These are phyloP conservation scores for Drosophila helvetica DNA, from an alignment of 2,888 invertebrate genomes.

Conservation along the genomic window DNA sequence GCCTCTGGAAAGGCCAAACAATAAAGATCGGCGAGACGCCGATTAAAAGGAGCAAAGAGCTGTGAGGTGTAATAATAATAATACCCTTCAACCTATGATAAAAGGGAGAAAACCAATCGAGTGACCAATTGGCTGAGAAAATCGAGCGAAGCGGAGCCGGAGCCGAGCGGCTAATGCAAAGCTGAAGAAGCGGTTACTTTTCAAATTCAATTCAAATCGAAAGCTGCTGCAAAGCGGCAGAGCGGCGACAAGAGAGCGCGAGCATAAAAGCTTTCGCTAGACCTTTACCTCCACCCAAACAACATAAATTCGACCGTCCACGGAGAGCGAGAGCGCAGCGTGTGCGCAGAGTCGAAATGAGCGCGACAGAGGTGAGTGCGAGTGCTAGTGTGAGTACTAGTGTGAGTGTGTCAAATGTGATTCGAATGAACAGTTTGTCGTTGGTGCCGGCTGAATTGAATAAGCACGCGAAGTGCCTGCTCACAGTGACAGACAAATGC, in stretches of 20 bases:
- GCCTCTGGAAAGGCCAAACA: constrained; percentile 1
- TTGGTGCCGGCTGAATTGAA: constrained; percentile 29
- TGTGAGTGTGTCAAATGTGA: constrained; percentile 1
- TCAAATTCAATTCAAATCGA: constrained; percentile 18
- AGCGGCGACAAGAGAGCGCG: background rate
- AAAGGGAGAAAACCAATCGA: background rate
- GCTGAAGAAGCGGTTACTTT: constrained; percentile 16
- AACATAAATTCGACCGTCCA: background rate
- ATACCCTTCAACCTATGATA: background rate
- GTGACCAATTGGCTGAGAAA: background rate
- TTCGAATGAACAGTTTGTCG: constrained; percentile 24
- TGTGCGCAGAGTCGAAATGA: constrained; percentile 52
- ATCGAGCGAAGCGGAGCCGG: too few relatives aligned
- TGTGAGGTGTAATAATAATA: background rate
- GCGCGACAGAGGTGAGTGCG: constrained; percentile 52
- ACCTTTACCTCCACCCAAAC: background rate
- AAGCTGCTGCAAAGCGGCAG: constrained; percentile 19
- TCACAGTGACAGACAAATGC: background rate
- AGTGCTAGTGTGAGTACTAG: too few relatives aligned
- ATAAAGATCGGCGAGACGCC: constrained; percentile 1
- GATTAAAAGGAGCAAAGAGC: background rate
- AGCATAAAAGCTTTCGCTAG: constrained; percentile 14
- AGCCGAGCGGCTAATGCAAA: constrained; percentile 5
- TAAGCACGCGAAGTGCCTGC: constrained; percentile 11
- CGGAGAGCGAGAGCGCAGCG: constrained; percentile 14